Evolutionary conservation across 2,888 invertebrate genomes (phyloP), one percentile per base, ranked within the genome.

Genomic region (Agapostemon virescens): DNA sequence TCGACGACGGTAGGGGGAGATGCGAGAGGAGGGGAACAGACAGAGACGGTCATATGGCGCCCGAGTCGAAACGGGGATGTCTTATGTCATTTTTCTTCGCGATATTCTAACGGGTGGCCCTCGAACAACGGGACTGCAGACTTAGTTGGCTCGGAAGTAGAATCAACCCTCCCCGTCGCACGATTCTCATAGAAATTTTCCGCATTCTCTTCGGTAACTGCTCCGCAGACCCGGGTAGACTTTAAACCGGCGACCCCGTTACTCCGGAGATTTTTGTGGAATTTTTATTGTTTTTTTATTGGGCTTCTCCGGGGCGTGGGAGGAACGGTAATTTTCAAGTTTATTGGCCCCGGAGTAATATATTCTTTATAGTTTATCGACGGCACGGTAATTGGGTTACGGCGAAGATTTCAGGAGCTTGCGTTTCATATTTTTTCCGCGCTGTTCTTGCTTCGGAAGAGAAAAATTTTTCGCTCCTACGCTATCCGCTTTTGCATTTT

Each of bases 21-120:
- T 3, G 67, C 72, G 63, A 42, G 63, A n/a, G 58, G 63, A 82
- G 81, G 84, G 73, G 83, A 86, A 85, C 88, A 88, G 88, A 90
- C 89, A 89, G 88, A 89, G 90, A 90, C 88, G 89, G 89, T 90
- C 89, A 90, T 89, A 89, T 89, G 91, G 90, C 91, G 90, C 90
- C 88, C 88, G 87, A 89, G 86, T 87, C 88, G 84, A 88, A 85
- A 89, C 85, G 85, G 89, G 91, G 88, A 87, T 89, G 90, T 90
- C 91, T 90, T 90, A 89, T 90, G 90, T 91, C 90, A 90, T 90
- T 88, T 88, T 87, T 85, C 84, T 86, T 74, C 83, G 86, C 87
- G 86, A 86, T 84, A 80, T 80, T 88, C 85, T 88, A 88, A 86
- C 88, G 86, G 85, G 88, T 87, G 86, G 72, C 61, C 61, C 26